Evolutionary conservation across 2,113 vertebrate species (phyloP), one percentile per base, ranked within the genome.

Genomic region (Brachyhypopomus occidentalis): DNA sequence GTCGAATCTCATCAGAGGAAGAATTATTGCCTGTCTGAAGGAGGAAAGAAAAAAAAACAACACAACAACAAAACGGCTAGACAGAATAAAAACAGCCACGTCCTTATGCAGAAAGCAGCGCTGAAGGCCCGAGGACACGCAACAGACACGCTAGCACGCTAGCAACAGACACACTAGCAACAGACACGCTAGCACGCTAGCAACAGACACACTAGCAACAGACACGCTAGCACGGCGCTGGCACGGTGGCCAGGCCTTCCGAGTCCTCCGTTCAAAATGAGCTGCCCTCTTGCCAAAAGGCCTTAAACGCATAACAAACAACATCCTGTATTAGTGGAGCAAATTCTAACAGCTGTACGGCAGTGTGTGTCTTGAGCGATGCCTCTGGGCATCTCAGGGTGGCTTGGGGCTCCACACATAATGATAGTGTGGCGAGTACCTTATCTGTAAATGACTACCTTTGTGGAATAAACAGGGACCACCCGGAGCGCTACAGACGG

Each of bases 381-480:
- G 59, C 22, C 11, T 59, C 64, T 11, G 41, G 52, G 72, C 75
- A 72, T 70, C 38, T 70, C 22, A 19, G 11, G 66, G 38, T n/a
- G 3, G 36, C 63, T 48, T 17, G 17, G 70, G 73, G 79, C 74
- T 60, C 67, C 41, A 55, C 74, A 62, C 34, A 56, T 36, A 72
- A 60, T 77, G 63, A 70, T 78, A 83, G 78, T 71, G 23, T 80
- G 77, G 63, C 74, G 77, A 11, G 11, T 23, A 63, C 64, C 67
- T 86, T 80, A 79, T 83, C 78, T 80, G 77, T 77, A 83, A 80
- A 86, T 75, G 56, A 75, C 66, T 80, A 83, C 71, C 81, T 70
- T 60, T 1, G 14, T 6, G 1, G 80, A 69, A 85, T 72, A 72
- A 83, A 74, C 23, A 58, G 23, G 74, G 81, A 77, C 84, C 84